phyloP scores from a whole-genome alignment of 1,140 invertebrate species.

The Ceratosolen solmsi region DNA sequence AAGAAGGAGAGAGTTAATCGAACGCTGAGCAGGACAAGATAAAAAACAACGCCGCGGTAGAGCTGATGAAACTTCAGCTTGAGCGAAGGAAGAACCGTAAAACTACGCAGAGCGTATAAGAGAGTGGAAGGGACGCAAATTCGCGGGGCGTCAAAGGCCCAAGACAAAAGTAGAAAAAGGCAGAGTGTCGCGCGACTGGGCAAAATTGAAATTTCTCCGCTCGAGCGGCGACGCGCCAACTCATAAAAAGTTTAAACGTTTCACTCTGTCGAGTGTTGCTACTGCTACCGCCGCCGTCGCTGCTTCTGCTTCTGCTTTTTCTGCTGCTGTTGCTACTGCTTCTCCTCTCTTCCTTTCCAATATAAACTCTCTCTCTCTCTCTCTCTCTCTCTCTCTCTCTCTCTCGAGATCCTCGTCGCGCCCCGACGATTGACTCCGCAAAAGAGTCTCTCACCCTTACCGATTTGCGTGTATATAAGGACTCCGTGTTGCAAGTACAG shows the following conservation, averaged over 20 bases:
- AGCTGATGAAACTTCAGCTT: not conserved
- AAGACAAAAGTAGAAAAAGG: constrained; percentile 39
- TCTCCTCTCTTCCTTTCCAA: constrained; percentile 61
- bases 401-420: constrained; percentile 52
- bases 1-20: not conserved
- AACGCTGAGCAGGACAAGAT: not conserved
- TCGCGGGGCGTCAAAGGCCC: constrained; percentile 38
- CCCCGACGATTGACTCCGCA: constrained; percentile 69
- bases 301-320: no score
- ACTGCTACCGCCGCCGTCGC: constrained; percentile 47
- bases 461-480: not conserved
- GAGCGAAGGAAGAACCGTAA: not conserved
- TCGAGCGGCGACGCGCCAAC: constrained; percentile 71
- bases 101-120: not conserved
- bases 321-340: constrained; percentile 31
- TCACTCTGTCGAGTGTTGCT: constrained; percentile 65
- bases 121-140: not conserved
- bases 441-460: not conserved
- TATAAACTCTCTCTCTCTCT: constrained; percentile 74
- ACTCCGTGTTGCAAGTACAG: not conserved
- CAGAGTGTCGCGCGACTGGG: constrained; percentile 52
- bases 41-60: not conserved
- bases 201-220: constrained; percentile 73
- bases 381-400: constrained; percentile 63
- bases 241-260: constrained; percentile 74